Evolutionary conservation across 2,113 vertebrate genomes (phyloP).

Genomic region (Heterochromis multidens): DNA sequence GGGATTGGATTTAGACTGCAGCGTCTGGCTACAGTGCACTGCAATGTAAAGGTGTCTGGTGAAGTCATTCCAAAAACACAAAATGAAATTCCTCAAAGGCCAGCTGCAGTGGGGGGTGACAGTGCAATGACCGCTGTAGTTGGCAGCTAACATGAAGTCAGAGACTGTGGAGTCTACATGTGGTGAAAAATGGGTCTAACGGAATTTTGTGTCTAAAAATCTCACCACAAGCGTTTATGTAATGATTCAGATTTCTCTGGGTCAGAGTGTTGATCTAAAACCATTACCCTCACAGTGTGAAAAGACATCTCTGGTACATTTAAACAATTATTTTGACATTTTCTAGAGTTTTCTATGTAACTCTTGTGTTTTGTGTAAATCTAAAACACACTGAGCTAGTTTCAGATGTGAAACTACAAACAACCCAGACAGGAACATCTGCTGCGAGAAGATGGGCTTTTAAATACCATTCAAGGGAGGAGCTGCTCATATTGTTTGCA

Average conservation of each 20-base stretch:
- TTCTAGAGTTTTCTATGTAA: neutral
- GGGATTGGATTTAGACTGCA: constrained; percentile 54
- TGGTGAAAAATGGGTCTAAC: neutral
- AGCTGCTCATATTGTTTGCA: neutral
- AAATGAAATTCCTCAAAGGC: constrained; percentile 33
- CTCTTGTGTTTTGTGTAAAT: neutral
- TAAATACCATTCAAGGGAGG: neutral
- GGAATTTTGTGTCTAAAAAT: constrained; percentile 1
- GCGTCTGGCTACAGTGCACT: constrained; percentile 3
- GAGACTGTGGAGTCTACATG: constrained; percentile 1
- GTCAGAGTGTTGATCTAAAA: neutral
- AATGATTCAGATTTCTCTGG: neutral
- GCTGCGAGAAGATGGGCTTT: neutral
- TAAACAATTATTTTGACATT: neutral
- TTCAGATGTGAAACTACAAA: neutral
- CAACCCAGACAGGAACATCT: neutral
- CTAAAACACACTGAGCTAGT: neutral
- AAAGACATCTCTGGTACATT: neutral
- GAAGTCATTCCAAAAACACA: constrained; percentile 52
- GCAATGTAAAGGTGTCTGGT: constrained; percentile 53
- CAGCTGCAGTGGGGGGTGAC: constrained; percentile 29
- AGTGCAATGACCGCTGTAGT: constrained; percentile 16
- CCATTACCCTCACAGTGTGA: neutral
- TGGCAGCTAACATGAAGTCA: constrained; percentile 18
- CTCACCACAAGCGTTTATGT: neutral